Percentiles rank a stretch among this genome's conserved stretches.
Evolutionary conservation across 2,113 vertebrate species (phyloP).

Genomic region (Spilogale gracilis): DNA sequence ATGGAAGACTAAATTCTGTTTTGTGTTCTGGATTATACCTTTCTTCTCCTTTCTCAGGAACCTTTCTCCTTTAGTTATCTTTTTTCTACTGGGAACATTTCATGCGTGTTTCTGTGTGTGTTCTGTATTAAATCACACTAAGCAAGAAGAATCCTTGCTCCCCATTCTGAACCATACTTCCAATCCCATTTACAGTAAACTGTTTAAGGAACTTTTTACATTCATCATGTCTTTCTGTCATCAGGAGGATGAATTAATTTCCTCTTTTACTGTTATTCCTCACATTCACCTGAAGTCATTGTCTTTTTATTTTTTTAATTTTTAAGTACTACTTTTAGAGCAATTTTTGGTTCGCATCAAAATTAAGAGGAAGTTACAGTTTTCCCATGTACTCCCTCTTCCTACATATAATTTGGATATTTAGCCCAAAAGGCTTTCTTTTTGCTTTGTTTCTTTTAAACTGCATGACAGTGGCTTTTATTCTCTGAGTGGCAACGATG

Average conservation of each 20-base stretch:
- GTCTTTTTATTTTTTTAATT: neutral
- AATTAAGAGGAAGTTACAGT: neutral
- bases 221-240: neutral
- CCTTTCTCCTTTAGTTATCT: neutral
- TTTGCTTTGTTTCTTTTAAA: neutral
- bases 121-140: neutral
- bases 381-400: neutral
- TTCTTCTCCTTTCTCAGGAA: neutral
- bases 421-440: neutral
- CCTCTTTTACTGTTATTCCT: neutral
- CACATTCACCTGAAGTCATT: neutral
- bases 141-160: neutral
- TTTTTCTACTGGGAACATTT: neutral
- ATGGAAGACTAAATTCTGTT: neutral
- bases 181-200: neutral
- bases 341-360: neutral
- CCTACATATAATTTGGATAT: neutral
- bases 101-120: neutral
- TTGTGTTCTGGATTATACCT: neutral
- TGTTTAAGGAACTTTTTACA: neutral
- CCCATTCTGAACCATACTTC: neutral
- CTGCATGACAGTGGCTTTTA: neutral
- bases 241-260: neutral
- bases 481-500: neutral
- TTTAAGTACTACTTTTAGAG: neutral